phyloP scores from a whole-genome alignment of 2,797 vertebrate genomes.

The Trichosurus vulpecula region DNA sequence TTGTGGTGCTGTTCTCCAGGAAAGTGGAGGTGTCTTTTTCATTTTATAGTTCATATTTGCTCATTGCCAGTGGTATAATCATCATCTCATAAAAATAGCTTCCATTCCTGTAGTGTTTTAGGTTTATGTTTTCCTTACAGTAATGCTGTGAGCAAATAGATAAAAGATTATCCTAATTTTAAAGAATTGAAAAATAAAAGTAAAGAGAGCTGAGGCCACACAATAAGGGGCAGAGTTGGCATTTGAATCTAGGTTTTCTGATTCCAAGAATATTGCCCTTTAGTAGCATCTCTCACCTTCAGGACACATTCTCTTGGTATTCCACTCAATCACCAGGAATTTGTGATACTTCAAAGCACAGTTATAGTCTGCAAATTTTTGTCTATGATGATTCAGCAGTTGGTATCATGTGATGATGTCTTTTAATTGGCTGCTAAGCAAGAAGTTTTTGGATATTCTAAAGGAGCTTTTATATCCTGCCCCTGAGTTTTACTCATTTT shows the following conservation, averaged over 20 bases:
- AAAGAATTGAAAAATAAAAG: not conserved
- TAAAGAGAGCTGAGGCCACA: not conserved
- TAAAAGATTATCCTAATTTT: not conserved
- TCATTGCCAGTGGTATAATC: not conserved
- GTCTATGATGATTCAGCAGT: too few species aligned
- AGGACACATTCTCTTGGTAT: too few species aligned
- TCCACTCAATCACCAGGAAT: too few species aligned
- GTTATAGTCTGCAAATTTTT: too few species aligned
- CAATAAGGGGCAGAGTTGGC: not conserved
- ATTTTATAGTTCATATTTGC: not conserved
- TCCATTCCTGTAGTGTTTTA: not conserved
- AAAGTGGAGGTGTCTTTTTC: not conserved
- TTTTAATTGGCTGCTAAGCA: too few species aligned
- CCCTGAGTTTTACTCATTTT: not conserved
- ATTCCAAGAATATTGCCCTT: not conserved
- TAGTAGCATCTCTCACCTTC: too few species aligned
- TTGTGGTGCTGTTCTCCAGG: not conserved
- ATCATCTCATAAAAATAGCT: not conserved
- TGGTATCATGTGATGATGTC: too few species aligned
- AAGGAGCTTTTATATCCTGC: not conserved
- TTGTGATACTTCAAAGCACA: too few species aligned
- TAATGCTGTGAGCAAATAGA: not conserved
- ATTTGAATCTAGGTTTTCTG: not conserved
- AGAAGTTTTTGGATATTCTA: too few species aligned
- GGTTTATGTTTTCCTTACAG: not conserved